Percentiles rank a stretch among this genome's conserved stretches.
Evolutionary conservation across 2,113 vertebrate species (phyloP).

Genomic region (Chionis minor): DNA sequence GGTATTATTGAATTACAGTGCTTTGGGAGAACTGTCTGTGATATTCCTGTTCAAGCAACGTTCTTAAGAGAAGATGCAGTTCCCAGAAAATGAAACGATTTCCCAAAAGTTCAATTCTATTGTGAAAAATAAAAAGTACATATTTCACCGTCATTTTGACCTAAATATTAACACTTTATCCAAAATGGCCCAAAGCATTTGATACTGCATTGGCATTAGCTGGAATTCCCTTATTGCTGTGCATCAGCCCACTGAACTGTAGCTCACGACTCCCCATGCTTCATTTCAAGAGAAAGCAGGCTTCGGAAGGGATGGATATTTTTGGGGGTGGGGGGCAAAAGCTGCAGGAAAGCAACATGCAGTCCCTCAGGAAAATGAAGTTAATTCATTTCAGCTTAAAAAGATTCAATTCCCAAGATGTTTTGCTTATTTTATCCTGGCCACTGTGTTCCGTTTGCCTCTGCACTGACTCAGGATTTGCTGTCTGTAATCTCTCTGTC

Average conservation of each 20-base stretch:
- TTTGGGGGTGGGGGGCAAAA: background rate
- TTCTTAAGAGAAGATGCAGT: background rate
- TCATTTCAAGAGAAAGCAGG: background rate
- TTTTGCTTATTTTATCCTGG: background rate
- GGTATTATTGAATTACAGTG: background rate
- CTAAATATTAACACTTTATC: background rate
- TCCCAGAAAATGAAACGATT: background rate
- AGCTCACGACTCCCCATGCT: background rate
- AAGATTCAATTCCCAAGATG: background rate
- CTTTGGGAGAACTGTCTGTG: background rate
- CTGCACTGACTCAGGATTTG: background rate
- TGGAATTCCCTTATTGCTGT: background rate
- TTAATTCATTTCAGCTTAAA: background rate
- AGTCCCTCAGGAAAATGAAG: constrained; percentile 4
- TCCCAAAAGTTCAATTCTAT: background rate
- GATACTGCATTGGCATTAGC: background rate
- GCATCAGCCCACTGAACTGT: rapidly evolving
- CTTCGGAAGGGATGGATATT: background rate
- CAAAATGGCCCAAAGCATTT: background rate
- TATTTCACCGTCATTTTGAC: background rate
- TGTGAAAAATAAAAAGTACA: background rate
- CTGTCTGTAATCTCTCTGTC: background rate
- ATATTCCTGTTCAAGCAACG: background rate
- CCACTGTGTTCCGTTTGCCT: background rate
- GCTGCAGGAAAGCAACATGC: background rate